Evolutionary conservation across 2,888 invertebrate genomes (phyloP), one percentile per base, ranked within the genome.

Genomic region (Pyrrhosoma nymphula): DNA sequence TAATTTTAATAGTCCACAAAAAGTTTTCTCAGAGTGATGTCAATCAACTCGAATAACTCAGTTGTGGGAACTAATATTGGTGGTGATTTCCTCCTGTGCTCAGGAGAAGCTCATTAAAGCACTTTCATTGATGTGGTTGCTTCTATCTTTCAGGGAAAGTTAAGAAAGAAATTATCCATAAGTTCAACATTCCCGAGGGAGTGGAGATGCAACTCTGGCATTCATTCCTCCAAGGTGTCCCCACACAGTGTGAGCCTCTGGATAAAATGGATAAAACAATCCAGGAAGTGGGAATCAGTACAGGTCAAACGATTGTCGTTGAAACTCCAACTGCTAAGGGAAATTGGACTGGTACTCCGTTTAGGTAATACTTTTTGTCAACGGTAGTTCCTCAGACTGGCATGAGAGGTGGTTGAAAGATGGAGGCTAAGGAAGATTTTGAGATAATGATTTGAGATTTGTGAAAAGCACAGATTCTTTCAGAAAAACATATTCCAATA

Each of bases 171-270:
- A 97, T 97, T 96, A 96, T 96, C 88, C 96, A 96, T 75, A 95
- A 96, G 91, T 97, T 97, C 96, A 96, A 96, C 56, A 97, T 97
- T 75, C 95, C 96, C 30, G 96, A 97, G 3, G 96, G 97, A n/a
- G 96, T 96, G 91, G 97, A 97, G 91, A 97, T 97, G 8, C 96
- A 97, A 55, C 96, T 97, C 47, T 97, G 97, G 97, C 97, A 97
- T 95, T 96, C 97, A 60, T 97, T 97, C 96, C 97, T 97, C 96
- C 96, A 96, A 95, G 47, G 69, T 10, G 23, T 89, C 0, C 89
- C 23, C 20, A 97, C 96, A 95, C 96, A 97, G 6, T 97, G 96
- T 96, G 97, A 97, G 96, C 97, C 96, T 56, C 96, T 97, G 56
- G 96, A 96, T 95, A 97, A 97, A 95, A 96, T 96, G 88, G 97